Base-by-base conservation (phyloP, 2,888 invertebrate species). In the Fragum whitleyi region DNA sequence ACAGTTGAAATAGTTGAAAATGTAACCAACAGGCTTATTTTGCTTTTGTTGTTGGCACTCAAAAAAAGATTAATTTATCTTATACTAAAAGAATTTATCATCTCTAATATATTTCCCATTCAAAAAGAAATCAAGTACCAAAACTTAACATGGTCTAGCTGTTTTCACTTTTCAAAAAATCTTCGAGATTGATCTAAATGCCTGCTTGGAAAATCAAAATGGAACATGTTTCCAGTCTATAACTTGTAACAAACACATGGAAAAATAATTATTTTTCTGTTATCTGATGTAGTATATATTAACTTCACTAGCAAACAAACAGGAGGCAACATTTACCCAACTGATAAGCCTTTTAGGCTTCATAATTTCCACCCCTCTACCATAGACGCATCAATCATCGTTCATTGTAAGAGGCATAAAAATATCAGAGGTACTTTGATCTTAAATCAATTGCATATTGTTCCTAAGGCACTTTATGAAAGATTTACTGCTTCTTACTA, bases 231-330 rank as follows among this genome's bases (percentile, higher is more conserved):
- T 68, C 75, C 36, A 75, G 75, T 69, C 75, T 69, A 75, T 51
- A 28, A 9, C 14, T 14, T 51, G 61, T n/a, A 28, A 65, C 39
- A 65, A 39, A 23, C 23, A 65, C 65, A 65, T 65, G 76, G 51
- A 39, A 76, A 76, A 62, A 71, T 76, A 39, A 76, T 76, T 75
- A 53, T 53, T 71, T 51, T 32, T 62, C 62, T 71, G 53, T 76
- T 76, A 76, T 76, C 76, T 62, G 53, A 62, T 19, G 26, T 76
- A 76, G 62, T 73, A n/a, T 42, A 59, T 72, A 39, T 42, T 61
- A 29, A 68, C 26, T 36, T 36, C 32, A 36, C 32, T 36, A 36
- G 32, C 32, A 36, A 36, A 36, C 32, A 36, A 36, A 36, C 32
- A 9, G 32, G 32, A 36, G 32, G 32, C 32, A 6, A 9, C 9